Evolutionary conservation across 2,797 vertebrate genomes (phyloP).

Genomic region (Tinamus major): DNA sequence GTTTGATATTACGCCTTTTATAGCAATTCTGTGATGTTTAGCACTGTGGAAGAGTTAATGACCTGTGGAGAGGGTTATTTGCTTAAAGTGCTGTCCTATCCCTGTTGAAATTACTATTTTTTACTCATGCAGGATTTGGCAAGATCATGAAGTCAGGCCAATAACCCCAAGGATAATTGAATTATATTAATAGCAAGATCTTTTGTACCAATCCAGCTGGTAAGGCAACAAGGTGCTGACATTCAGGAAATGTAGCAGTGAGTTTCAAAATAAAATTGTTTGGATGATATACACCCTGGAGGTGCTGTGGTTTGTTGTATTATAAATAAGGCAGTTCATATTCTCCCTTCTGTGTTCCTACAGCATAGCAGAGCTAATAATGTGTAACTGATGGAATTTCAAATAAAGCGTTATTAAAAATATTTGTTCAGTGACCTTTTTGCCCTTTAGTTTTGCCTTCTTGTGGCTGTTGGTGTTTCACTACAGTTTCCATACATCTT

Average conservation of each 20-base stretch:
- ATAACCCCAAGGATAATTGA: neutral
- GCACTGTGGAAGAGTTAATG: neutral
- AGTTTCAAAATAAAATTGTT: constrained; percentile 40
- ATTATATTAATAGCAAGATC: neutral
- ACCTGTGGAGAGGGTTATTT: neutral
- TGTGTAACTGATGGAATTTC: constrained; percentile 76
- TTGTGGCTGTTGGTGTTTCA: constrained; percentile 27
- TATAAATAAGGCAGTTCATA: constrained; percentile 65
- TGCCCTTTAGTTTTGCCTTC: constrained; percentile 53
- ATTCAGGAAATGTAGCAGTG: constrained; percentile 48
- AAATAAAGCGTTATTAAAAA: constrained; percentile 76
- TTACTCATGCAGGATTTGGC: neutral
- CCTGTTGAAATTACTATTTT: neutral
- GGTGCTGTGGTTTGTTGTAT: constrained; percentile 52
- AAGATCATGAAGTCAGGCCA: neutral
- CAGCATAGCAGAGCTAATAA: constrained; percentile 69
- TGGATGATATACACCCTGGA: constrained; percentile 26
- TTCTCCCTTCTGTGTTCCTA: constrained; percentile 57
- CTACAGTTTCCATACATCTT: neutral
- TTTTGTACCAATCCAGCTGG: neutral
- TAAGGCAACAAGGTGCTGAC: constrained; percentile 34
- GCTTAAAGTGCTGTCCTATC: neutral
- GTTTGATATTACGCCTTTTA: neutral
- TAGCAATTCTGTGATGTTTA: neutral
- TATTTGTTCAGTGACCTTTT: constrained; percentile 72